Percentiles rank a stretch among this genome's conserved stretches.
Conservation (phyloP, 1,140 invertebrate genomes). For the Lepidurus arcticus region DNA sequence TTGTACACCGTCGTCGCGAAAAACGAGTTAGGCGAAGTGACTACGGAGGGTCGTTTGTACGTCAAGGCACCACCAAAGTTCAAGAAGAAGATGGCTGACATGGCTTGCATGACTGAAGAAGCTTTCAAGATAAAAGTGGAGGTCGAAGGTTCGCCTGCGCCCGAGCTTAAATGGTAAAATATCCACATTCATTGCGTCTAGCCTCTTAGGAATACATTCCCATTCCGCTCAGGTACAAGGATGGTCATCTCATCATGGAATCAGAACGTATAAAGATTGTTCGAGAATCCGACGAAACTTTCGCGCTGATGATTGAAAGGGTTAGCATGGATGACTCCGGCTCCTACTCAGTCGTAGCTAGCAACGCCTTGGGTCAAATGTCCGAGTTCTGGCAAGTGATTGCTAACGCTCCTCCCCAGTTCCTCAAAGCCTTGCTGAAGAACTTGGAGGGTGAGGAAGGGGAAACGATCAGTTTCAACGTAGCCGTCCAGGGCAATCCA, state of each 20-base stretch:
- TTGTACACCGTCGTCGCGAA: slow-evolving; percentile 74
- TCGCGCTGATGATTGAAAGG: slow-evolving; percentile 71
- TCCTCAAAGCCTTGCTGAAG: slow-evolving; percentile 60
- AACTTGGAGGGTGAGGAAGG: slow-evolving; percentile 66
- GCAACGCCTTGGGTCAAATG: slow-evolving; percentile 80
- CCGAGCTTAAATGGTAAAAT: slow-evolving; percentile 64
- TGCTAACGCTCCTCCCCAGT: slow-evolving; percentile 68
- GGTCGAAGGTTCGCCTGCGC: slow-evolving; percentile 75
- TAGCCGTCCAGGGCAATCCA: slow-evolving; percentile 77
- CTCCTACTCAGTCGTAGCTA: slow-evolving; percentile 85
- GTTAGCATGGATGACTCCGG: slow-evolving; percentile 78
- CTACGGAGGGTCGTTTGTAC: slow-evolving; percentile 63
- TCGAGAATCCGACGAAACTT: slow-evolving; percentile 59
- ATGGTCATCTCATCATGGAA: slow-evolving; percentile 65
- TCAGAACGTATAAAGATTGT: slow-evolving; percentile 63
- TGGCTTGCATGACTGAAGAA: slow-evolving; percentile 60
- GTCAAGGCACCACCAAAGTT: slow-evolving; percentile 76
- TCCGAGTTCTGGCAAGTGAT: slow-evolving; percentile 75
- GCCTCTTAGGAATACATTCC: background rate
- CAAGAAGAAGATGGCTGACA: slow-evolving; percentile 68
- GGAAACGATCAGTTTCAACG: slow-evolving; percentile 68
- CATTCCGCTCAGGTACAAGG: slow-evolving; percentile 59
- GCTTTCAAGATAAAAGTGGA: slow-evolving; percentile 65
- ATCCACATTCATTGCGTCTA: slow-evolving; percentile 28
- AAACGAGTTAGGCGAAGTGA: slow-evolving; percentile 82